Evolutionary conservation across 1,140 invertebrate genomes (phyloP), one percentile per base, ranked within the genome.

Genomic region (Bombus affinis): DNA sequence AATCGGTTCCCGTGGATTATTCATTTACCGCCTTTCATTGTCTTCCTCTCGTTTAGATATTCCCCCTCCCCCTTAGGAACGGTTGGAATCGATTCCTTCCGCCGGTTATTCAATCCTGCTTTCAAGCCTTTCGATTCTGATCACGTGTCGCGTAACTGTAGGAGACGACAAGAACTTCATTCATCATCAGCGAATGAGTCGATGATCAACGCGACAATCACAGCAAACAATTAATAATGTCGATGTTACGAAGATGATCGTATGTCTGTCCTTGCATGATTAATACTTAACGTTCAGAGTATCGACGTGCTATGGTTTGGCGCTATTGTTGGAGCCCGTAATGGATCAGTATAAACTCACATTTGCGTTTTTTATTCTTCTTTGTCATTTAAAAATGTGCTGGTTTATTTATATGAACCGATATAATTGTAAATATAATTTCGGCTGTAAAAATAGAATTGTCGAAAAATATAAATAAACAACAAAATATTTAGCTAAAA

Each of bases 1-100:
- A 68, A 83, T 90, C 83, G 76, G 53, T 84, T 79, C 88, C 39
- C 47, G 70, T 65, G 39, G 42, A 88, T 88, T 82, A 90, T 88
- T 87, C 66, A n/a, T 79, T 83, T 39, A 37, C 53, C 3, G 35
- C 62, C 18, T 83, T 42, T 57, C 65, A 32, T 74, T 42, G 18
- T 59, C 18, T 1, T 28, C 74, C 68, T 81, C 71, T 68, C 35
- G 10, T 66, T 78, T 66, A 18, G 59, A 42, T 15, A 9, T 32
- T 35, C 22, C 18, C 35, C n/a, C 66, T 22, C 2, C 25, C 6
- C 15, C 57, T 22, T 57, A 72, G 25, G 37, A 28, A 18, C 12
- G 35, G 1, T 9, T 32, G 32, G 10, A 39, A 66, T 78, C 59
- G 74, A 57, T 42, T 35, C 35, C 62, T 39, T 4, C 18, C 37